phyloP scores from a whole-genome alignment of 2,113 vertebrate species.

The Rissa tridactyla region DNA sequence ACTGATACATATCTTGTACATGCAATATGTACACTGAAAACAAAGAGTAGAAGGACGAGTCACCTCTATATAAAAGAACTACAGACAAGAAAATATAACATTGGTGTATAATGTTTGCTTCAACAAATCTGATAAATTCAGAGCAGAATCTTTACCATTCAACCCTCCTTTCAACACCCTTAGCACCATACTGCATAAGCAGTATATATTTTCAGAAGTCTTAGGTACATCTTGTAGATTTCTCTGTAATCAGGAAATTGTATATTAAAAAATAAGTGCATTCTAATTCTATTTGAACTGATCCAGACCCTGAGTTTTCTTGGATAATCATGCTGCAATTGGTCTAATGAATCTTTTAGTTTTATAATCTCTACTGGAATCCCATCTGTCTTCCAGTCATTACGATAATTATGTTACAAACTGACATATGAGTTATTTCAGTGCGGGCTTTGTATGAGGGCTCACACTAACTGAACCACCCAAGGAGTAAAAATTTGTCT shows the following conservation, averaged over 20 bases:
- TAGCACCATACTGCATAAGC: not conserved
- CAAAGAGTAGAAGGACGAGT: not conserved
- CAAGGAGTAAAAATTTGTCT: not conserved
- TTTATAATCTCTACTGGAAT: not conserved
- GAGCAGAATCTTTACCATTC: not conserved
- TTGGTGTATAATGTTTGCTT: not conserved
- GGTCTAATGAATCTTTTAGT: conserved; percentile 9
- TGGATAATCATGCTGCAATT: not conserved
- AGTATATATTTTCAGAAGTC: not conserved
- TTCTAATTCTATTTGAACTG: not conserved
- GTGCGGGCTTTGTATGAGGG: not conserved
- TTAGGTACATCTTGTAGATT: not conserved
- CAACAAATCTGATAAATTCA: not conserved
- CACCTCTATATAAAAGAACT: not conserved
- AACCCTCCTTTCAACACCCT: not conserved
- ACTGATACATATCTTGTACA: not conserved
- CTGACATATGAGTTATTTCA: not conserved
- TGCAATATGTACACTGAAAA: not conserved
- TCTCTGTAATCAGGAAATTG: not conserved
- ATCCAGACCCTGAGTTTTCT: not conserved
- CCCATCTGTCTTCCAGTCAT: not conserved
- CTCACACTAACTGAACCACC: not conserved
- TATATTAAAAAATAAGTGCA: not conserved
- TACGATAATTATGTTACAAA: not conserved
- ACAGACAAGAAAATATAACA: not conserved